Percentiles rank a stretch among this genome's conserved stretches.
phyloP scores from a whole-genome alignment of 1,140 invertebrate genomes.

The Chymomyza costata region DNA sequence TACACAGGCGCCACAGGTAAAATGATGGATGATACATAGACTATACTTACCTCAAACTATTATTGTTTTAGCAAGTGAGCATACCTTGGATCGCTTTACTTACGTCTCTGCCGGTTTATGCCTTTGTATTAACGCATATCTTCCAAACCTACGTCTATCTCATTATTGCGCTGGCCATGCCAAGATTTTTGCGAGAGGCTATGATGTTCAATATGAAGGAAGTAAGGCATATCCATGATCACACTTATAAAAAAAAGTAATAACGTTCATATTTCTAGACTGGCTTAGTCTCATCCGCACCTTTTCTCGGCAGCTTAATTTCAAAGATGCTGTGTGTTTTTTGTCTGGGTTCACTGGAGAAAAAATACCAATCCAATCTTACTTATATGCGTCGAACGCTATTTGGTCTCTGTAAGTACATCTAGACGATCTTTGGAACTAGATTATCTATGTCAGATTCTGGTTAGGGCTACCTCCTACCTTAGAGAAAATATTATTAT shows the following conservation, averaged over 20 bases:
- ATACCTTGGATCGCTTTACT: conserved; percentile 54
- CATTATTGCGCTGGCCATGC: conserved; percentile 39
- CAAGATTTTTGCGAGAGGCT: conserved; percentile 58
- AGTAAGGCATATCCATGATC: too few relatives aligned
- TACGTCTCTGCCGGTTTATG: conserved; percentile 38
- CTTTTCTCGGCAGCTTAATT: conserved; percentile 47
- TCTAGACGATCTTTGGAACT: too few relatives aligned
- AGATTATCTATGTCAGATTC: too few relatives aligned
- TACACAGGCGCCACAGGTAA: conserved; percentile 20
- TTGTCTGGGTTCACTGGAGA: conserved; percentile 39
- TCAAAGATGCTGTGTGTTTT: conserved; percentile 51
- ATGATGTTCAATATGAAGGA: conserved; percentile 46
- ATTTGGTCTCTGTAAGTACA: conserved; percentile 51
- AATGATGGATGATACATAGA: too few relatives aligned
- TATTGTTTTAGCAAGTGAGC: conserved; percentile 16
- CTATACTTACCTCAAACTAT: too few relatives aligned
- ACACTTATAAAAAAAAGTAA: background rate
- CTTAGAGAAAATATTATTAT: too few relatives aligned
- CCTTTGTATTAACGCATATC: conserved; percentile 60
- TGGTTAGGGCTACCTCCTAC: too few relatives aligned
- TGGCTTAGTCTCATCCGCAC: conserved; percentile 46
- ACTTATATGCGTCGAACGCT: conserved; percentile 45
- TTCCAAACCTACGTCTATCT: conserved; percentile 59
- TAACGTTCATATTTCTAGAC: conserved; percentile 5
- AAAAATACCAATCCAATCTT: conserved; percentile 17